Evolutionary conservation across 2,888 invertebrate species (phyloP), one percentile per base, ranked within the genome.

Genomic region (Caenorhabditis panamensis): DNA sequence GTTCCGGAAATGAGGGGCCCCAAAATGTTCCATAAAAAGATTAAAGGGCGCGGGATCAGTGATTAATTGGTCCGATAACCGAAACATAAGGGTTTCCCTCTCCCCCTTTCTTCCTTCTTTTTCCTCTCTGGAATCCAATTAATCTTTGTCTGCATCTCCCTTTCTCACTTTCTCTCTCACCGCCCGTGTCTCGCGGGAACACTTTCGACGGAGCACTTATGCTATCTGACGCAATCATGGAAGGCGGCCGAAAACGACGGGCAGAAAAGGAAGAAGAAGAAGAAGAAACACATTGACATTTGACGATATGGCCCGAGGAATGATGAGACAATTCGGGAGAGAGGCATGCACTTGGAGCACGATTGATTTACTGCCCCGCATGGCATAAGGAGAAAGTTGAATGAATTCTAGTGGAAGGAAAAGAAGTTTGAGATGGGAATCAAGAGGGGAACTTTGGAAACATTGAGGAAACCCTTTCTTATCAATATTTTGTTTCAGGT

Each of bases 141-240:
- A 73, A 66, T 73, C 73, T 73, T 59, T 59, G 26, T 37, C 58
- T 59, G 18, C 1, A 24, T 73, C 53, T 58, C 59, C 24, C 1
- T n/a, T 1, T n/a, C 41, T 18, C 24, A 1, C 22, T 16, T 44
- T 26, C 41, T 36, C 31, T 58, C 49, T 47, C 58, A 26, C 66
- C 44, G 59, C 5, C 11, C 0, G 9, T 47, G 44, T 67, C 75
- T 67, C 75, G 37, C 66, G 75, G 75, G 75, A 75, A 75, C 75
- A 75, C 75, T 75, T 75, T 62, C 47, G 36, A 47, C 63, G 59
- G 63, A 58, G 54, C 73, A 73, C 75, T 75, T 75, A 75, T 75
- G 75, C 75, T 75, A 66, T 75, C 75, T 75, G 75, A 75, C 75
- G 44, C 59, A 59, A 75, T 75, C 61, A 75, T 51, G 59, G 44